A percentile compares a stretch with the other conserved stretches of the same genome.
Conservation (phyloP, 53 echinoderm and acorn worm species). For the Temnopleurus reevesii region DNA sequence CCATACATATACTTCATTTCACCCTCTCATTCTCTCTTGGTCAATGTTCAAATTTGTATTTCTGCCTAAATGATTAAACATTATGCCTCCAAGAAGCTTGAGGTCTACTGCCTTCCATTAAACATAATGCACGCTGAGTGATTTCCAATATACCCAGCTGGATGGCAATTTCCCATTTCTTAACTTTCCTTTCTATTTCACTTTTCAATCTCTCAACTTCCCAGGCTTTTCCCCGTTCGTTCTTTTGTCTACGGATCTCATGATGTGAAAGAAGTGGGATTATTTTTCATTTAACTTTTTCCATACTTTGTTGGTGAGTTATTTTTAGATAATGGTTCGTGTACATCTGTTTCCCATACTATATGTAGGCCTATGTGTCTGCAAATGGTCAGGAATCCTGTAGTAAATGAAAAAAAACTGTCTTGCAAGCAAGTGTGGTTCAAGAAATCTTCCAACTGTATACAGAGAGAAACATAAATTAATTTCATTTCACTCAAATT, state of each 20-base stretch:
- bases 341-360: slow-evolving; percentile 6
- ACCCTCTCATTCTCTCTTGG: not conserved
- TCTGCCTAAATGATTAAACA: not conserved
- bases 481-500: too few relatives aligned
- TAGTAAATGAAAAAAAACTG: too few relatives aligned
- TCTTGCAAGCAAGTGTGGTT: too few relatives aligned
- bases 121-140: not conserved
- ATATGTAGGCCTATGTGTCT: not conserved
- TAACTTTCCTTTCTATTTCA: not conserved
- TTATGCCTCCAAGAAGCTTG: not conserved
- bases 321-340: not conserved
- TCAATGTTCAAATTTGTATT: not conserved
- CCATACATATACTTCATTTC: not conserved
- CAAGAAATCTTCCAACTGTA: too few relatives aligned
- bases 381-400: too few relatives aligned
- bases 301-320: not conserved
- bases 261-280: not conserved
- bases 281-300: not conserved
- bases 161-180: not conserved
- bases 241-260: not conserved
- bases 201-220: not conserved
- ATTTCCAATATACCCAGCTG: slow-evolving; percentile 6
- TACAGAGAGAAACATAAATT: too few relatives aligned
- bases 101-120: not conserved
- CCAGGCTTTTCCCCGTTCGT: not conserved